A percentile compares a stretch with the other conserved stretches of the same genome.
These are phyloP conservation scores for Acrocephalus scirpaceus DNA, from an alignment of 2,797 vertebrate genomes.

Conservation along the genomic window DNA sequence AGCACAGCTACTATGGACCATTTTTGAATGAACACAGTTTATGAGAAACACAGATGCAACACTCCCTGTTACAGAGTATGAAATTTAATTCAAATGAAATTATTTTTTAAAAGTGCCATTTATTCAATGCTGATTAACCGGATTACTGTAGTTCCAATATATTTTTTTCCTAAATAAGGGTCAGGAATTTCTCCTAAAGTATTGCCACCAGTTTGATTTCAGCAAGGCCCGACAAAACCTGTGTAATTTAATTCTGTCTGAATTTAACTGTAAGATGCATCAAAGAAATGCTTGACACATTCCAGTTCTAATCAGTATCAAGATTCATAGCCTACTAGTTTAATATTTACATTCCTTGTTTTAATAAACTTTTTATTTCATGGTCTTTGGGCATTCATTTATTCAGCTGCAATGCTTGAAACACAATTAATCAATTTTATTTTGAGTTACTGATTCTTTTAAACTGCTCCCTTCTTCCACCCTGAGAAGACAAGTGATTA, in stretches of 20 bases:
- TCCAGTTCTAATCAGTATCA: background rate
- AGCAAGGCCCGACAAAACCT: background rate
- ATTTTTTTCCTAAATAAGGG: background rate
- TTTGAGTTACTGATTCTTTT: background rate
- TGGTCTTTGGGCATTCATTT: background rate
- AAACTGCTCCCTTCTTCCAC: background rate
- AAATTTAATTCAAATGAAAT: background rate
- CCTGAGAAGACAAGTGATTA: background rate
- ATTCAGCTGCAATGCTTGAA: background rate
- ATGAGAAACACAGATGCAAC: background rate
- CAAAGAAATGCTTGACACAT: background rate
- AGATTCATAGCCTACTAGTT: background rate
- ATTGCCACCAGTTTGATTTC: background rate
- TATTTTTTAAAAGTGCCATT: background rate
- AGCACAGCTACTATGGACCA: background rate
- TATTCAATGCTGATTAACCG: background rate
- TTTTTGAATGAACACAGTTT: background rate
- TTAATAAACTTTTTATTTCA: background rate
- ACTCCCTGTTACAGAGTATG: background rate
- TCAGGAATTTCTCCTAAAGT: background rate
- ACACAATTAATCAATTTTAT: background rate
- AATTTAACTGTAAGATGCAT: background rate
- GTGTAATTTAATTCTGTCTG: background rate
- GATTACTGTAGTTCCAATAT: background rate
- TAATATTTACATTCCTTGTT: slow-evolving; percentile 1